A percentile compares a stretch with the other conserved stretches of the same genome.
Evolutionary conservation across 2,797 vertebrate species (phyloP).

Genomic region (Bryconaethiops microstoma): DNA sequence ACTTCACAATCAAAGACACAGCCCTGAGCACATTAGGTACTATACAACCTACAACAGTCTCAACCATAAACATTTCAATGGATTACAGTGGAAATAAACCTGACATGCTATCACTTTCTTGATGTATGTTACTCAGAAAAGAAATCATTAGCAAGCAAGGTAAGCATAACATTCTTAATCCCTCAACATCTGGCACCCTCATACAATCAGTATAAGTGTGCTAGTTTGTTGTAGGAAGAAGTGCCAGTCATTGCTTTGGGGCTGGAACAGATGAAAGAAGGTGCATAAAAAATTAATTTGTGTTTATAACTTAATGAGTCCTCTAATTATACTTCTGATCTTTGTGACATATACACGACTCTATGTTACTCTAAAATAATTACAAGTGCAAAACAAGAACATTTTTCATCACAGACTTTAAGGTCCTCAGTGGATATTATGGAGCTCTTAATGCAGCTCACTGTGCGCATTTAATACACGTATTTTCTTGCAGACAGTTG

Average conservation of each 20-base stretch:
- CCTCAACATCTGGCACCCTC: constrained; percentile 22
- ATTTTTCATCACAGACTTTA: constrained; percentile 17
- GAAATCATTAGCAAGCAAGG: constrained; percentile 1
- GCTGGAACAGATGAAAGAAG: constrained; percentile 38
- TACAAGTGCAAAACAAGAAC: constrained; percentile 17
- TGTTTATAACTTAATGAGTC: constrained; percentile 36
- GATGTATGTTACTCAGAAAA: background rate
- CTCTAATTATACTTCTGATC: constrained; percentile 42
- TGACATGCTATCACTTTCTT: background rate
- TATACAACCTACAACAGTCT: background rate
- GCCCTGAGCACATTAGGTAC: background rate
- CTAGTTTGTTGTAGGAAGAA: constrained; percentile 35
- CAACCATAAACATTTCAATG: background rate
- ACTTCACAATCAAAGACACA: background rate
- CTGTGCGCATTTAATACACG: no score
- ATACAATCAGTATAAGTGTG: constrained; percentile 37
- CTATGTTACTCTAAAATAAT: constrained; percentile 31
- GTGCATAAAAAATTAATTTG: constrained; percentile 45
- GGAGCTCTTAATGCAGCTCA: no score
- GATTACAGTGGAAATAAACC: background rate
- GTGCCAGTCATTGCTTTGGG: constrained; percentile 25
- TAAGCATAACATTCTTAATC: background rate
- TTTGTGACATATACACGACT: constrained; percentile 26
- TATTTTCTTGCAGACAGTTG: no score
- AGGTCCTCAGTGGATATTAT: background rate